Percentiles rank a stretch among this genome's conserved stretches.
Conservation (phyloP, 2,113 vertebrate species). For the Neogale vison region DNA sequence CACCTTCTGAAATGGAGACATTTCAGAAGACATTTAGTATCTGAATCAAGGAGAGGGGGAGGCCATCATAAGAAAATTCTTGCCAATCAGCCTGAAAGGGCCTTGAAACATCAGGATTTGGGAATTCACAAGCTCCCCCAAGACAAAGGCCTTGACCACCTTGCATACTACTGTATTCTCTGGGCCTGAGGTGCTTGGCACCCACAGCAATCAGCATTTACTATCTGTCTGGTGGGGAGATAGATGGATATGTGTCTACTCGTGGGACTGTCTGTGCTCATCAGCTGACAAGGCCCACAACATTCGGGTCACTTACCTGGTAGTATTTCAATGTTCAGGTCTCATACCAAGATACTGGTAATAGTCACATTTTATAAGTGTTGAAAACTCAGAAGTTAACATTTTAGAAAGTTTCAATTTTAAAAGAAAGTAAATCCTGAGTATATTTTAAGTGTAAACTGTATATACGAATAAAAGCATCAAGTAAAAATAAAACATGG, state of each 20-base stretch:
- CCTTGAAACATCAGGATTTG: background rate
- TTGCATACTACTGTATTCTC: background rate
- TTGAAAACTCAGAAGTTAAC: background rate
- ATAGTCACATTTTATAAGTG: background rate
- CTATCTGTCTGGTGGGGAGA: too few relatives aligned
- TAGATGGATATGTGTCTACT: background rate
- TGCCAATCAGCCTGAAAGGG: background rate
- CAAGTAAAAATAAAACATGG: background rate
- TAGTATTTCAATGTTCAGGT: constrained; percentile 18
- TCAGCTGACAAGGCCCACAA: background rate
- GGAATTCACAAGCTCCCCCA: background rate
- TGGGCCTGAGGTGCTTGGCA: background rate
- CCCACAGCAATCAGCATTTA: background rate
- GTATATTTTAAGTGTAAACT: background rate
- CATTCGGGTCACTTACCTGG: background rate
- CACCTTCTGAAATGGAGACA: too few relatives aligned
- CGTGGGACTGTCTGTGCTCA: background rate
- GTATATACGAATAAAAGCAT: background rate
- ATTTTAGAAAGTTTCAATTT: background rate
- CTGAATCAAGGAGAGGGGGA: background rate
- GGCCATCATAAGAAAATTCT: background rate
- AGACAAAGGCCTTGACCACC: background rate
- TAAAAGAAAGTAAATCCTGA: background rate
- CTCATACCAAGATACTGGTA: constrained; percentile 20
- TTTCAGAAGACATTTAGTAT: background rate